A percentile compares a stretch with the other conserved stretches of the same genome.
Evolutionary conservation across 2,113 vertebrate genomes (phyloP).

Genomic region (Anhinga rufa): DNA sequence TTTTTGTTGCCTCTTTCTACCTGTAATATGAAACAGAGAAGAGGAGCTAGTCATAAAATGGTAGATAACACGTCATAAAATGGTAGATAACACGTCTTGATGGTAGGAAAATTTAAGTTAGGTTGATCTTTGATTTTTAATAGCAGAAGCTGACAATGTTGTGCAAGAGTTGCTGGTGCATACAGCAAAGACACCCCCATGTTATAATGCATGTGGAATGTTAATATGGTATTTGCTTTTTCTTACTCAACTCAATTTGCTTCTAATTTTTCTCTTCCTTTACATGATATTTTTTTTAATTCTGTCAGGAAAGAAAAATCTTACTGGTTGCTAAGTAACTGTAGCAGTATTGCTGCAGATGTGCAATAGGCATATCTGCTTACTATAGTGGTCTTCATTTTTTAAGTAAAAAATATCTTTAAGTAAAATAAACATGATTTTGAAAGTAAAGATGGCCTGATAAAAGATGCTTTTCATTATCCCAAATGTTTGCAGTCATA

Average conservation of each 20-base stretch:
- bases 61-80: background rate
- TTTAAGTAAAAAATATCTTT: background rate
- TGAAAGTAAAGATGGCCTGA: background rate
- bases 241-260: conserved; percentile 9
- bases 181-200: background rate
- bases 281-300: background rate
- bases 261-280: conserved; percentile 22
- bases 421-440: background rate
- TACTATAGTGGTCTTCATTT: background rate
- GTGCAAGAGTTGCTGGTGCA: background rate
- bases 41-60: background rate
- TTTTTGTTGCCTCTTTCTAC: background rate
- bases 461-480: background rate
- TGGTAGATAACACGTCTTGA: background rate
- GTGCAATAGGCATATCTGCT: background rate
- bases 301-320: background rate
- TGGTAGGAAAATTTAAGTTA: background rate
- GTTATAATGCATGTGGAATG: background rate
- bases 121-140: background rate
- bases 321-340: conserved; percentile 63
- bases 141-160: background rate
- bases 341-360: conserved; percentile 8
- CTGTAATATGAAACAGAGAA: background rate
- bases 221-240: background rate
- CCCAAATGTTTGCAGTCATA: background rate